These are phyloP conservation scores for Amniataba percoides DNA, from an alignment of 2,797 vertebrate genomes.

Conservation along the genomic window DNA sequence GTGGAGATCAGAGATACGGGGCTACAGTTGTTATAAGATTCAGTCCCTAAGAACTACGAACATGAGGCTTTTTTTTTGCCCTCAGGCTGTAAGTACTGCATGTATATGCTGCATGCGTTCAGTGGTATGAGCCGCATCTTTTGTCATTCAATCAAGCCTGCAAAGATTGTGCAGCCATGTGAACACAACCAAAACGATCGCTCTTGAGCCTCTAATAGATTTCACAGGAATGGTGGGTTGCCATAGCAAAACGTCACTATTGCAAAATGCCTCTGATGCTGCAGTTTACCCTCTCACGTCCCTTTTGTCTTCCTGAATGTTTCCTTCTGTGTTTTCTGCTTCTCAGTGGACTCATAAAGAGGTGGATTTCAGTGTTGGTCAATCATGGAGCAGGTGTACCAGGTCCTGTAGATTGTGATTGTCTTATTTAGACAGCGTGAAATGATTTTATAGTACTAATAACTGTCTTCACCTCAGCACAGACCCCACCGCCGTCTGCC, in stretches of 20 bases:
- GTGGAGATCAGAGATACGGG: constrained; percentile 10
- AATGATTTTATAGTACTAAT: constrained; percentile 31
- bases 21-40: constrained; percentile 15
- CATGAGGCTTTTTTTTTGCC: constrained; percentile 25
- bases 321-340: neutral
- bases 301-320: neutral
- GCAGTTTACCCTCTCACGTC: constrained; percentile 29
- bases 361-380: neutral
- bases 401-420: constrained; percentile 31
- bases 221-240: constrained; percentile 60
- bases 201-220: constrained; percentile 65
- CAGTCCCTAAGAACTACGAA: constrained; percentile 27
- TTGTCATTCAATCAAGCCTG: constrained; percentile 68
- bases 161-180: constrained; percentile 67
- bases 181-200: constrained; percentile 59
- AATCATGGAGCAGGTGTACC: constrained; percentile 23
- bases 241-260: constrained; percentile 56
- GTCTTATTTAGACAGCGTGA: constrained; percentile 36
- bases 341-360: constrained; percentile 8
- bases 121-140: constrained; percentile 41
- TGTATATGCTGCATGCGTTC: constrained; percentile 34
- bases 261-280: constrained; percentile 39
- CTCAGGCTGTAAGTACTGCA: constrained; percentile 5
- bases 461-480: neutral
- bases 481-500: constrained; percentile 15